A percentile compares a stretch with the other conserved stretches of the same genome.
These are phyloP conservation scores for Geotrypetes seraphini DNA, from an alignment of 2,797 vertebrate genomes.

Conservation along the genomic window DNA sequence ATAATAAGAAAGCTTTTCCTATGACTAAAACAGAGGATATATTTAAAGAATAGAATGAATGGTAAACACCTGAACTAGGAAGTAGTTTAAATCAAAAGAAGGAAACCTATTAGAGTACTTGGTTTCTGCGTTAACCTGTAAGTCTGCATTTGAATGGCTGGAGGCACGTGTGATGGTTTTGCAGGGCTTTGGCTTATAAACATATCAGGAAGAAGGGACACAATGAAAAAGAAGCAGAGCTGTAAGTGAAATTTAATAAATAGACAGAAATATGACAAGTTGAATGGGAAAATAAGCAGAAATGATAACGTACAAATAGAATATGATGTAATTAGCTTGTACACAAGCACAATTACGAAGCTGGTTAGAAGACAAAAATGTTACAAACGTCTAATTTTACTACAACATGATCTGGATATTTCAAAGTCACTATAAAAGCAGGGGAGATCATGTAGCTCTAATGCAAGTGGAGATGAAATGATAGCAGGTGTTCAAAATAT, in stretches of 20 bases:
- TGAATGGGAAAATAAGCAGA: slow-evolving; percentile 52
- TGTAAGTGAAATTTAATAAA: slow-evolving; percentile 56
- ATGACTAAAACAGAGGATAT: slow-evolving; percentile 28
- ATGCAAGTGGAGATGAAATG: no score
- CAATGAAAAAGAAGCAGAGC: slow-evolving; percentile 57
- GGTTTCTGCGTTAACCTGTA: slow-evolving; percentile 60
- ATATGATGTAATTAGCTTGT: slow-evolving; percentile 29
- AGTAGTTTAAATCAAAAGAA: slow-evolving; percentile 36
- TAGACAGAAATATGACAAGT: slow-evolving; percentile 49
- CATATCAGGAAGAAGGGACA: slow-evolving; percentile 53
- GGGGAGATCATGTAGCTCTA: no score
- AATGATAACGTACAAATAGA: slow-evolving; percentile 38
- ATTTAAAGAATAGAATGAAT: slow-evolving; percentile 25
- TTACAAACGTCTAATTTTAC: slow-evolving; percentile 20
- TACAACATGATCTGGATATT: slow-evolving; percentile 13
- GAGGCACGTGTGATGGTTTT: slow-evolving; percentile 48
- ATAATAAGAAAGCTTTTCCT: slow-evolving; percentile 24
- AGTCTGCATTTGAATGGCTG: slow-evolving; percentile 55
- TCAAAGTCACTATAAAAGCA: slow-evolving; percentile 10
- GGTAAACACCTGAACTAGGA: background rate
- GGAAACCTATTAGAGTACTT: slow-evolving; percentile 62
- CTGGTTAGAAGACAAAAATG: slow-evolving; percentile 20
- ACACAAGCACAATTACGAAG: slow-evolving; percentile 17
- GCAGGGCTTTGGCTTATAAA: slow-evolving; percentile 50
- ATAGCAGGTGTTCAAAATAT: no score